phyloP scores from a whole-genome alignment of 2,888 invertebrate genomes.

The Mesoligia furuncula region DNA sequence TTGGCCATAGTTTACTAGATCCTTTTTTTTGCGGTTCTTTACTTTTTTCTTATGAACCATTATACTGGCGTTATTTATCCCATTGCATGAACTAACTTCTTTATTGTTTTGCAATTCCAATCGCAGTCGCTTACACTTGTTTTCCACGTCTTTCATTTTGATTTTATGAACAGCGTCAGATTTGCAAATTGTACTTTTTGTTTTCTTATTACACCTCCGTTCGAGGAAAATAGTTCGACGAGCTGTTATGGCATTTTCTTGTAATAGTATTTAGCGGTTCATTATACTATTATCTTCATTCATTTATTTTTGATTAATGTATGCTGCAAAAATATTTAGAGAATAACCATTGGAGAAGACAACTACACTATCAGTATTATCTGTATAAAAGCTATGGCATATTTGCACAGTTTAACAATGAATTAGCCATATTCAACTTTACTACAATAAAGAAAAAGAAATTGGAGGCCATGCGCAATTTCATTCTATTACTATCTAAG shows the following conservation, averaged over 20 bases:
- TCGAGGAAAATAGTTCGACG: conserved; percentile 23
- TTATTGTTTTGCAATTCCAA: conserved; percentile 12
- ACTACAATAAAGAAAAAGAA: neutral
- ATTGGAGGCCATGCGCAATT: neutral
- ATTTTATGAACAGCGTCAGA: neutral
- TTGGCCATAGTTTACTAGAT: conserved; percentile 5
- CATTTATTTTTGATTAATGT: conserved; percentile 20
- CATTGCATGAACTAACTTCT: neutral
- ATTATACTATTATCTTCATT: conserved; percentile 36
- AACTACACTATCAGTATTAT: neutral
- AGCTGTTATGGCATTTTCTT: conserved; percentile 43
- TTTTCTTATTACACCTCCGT: conserved; percentile 19
- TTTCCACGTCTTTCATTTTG: conserved; percentile 36
- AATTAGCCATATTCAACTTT: neutral
- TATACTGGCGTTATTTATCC: conserved; percentile 7
- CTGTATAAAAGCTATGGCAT: neutral
- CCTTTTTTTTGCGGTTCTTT: conserved; percentile 27
- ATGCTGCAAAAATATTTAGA: conserved; percentile 44
- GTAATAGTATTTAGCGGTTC: conserved; percentile 25
- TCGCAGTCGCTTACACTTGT: conserved; percentile 8
- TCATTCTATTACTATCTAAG: neutral
- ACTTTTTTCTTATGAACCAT: conserved; percentile 36
- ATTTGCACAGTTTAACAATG: neutral
- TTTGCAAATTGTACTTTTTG: conserved; percentile 8
- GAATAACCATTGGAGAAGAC: conserved; percentile 20